phyloP scores from a whole-genome alignment of 2,888 invertebrate species.

The Nemotelus nigrinus region DNA sequence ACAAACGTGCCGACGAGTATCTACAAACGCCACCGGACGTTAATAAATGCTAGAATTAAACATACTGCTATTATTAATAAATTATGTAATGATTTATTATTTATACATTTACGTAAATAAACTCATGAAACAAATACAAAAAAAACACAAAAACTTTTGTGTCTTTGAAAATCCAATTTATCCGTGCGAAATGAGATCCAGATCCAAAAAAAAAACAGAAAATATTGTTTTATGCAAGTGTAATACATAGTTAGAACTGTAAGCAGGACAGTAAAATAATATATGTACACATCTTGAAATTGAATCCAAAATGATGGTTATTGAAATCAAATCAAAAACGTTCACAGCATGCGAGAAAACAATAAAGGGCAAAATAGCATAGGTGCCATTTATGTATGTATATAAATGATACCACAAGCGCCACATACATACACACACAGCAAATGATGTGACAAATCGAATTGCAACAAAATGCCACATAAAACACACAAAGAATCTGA shows the following conservation, averaged over 20 bases:
- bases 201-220: too few species aligned
- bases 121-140: conserved; percentile 1
- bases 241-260: too few species aligned
- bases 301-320: too few species aligned
- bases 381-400: conserved; percentile 45
- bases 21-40: conserved; percentile 86
- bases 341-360: not conserved
- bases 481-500: conserved; percentile 15
- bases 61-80: conserved; percentile 35
- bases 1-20: conserved; percentile 92
- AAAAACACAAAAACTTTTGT: conserved; percentile 22
- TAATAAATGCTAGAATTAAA: conserved; percentile 78
- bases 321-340: too few species aligned
- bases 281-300: too few species aligned
- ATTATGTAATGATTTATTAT: conserved; percentile 44
- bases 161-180: conserved; percentile 9
- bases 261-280: too few species aligned
- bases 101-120: conserved; percentile 37
- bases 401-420: conserved; percentile 32
- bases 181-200: not conserved
- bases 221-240: too few species aligned
- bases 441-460: too few species aligned
- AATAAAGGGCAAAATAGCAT: conserved; percentile 26
- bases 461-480: not conserved
- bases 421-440: too few species aligned